These are phyloP conservation scores for Ditylenchus weischeri DNA, from an alignment of 2,888 invertebrate species.

Conservation along the genomic window DNA sequence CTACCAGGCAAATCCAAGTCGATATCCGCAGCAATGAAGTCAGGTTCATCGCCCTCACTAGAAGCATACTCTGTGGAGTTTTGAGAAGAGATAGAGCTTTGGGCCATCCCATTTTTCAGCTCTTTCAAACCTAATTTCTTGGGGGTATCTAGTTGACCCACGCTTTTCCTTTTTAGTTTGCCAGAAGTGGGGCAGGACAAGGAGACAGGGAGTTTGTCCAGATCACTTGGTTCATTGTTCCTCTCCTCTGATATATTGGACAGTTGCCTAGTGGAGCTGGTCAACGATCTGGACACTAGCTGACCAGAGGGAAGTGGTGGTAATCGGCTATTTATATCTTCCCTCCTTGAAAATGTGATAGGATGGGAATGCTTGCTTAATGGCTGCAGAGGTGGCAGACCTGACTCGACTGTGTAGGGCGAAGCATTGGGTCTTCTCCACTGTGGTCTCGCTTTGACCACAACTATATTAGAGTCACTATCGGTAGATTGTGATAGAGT, in stretches of 20 bases:
- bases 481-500: too few relatives aligned
- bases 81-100: neutral
- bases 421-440: slow-evolving; percentile 4
- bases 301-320: neutral
- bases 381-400: neutral
- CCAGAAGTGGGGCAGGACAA: slow-evolving; percentile 2
- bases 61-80: neutral
- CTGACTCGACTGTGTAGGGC: neutral
- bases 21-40: slow-evolving; percentile 22
- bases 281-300: neutral
- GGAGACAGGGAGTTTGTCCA: slow-evolving; percentile 4
- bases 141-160: neutral
- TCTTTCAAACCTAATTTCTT: too few relatives aligned
- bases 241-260: slow-evolving; percentile 7
- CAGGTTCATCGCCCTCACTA: slow-evolving; percentile 15
- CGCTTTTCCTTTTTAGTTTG: neutral
- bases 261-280: neutral
- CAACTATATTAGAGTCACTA: too few relatives aligned
- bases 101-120: neutral
- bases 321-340: neutral
- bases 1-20: slow-evolving; percentile 26
- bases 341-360: neutral
- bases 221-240: neutral
- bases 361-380: neutral
- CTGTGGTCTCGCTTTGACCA: neutral